Evolutionary conservation across 2,797 vertebrate genomes (phyloP), one percentile per base, ranked within the genome.

Genomic region (Varecia variegata): DNA sequence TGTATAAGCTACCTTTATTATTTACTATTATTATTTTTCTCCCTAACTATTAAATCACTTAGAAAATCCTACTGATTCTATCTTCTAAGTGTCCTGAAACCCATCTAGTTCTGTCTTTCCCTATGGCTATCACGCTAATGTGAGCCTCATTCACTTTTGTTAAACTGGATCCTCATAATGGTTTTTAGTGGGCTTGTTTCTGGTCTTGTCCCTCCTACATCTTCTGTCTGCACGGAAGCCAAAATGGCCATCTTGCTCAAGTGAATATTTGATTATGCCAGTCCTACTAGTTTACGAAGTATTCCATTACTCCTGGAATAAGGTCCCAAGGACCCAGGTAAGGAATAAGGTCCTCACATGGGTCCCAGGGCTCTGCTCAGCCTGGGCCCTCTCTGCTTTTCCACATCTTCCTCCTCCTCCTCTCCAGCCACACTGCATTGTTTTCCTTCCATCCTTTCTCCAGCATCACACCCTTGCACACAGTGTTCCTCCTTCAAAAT

Each of bases 381-480:
- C 4, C 27, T 40, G 40, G 1, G 35, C 23, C 1, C 4, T 0
- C 20, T 17, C 23, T 5, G 3, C 52, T 7, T 0, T 45, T 76
- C 20, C 2, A 17, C 3, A 18, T 17, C 20, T 1, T 17, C 32
- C 1, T 13, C 47, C 54, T 17, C 35, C 23, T 80, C 17, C 38
- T 76, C 17, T 68, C 38, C 21, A 25, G 47, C 7, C 35, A 35
- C 7, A 32, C 13, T 9, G 1, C 25, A 0, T 5, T 14, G 20
- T 18, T 45, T 80, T 90, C 18, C 14, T 30, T 65, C 23, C 13
- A 67, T 18, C 5, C 2, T 80, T 68, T 68, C 56, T 62, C 21
- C 50, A 58, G 0, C 27, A 14, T 73, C 14, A 81, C 15, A 62
- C 2, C 45, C 86, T 40, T 71, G 68, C n/a, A 20, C 45, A 17